Conservation (phyloP, 2,888 invertebrate species). For the Ctena decussata region DNA sequence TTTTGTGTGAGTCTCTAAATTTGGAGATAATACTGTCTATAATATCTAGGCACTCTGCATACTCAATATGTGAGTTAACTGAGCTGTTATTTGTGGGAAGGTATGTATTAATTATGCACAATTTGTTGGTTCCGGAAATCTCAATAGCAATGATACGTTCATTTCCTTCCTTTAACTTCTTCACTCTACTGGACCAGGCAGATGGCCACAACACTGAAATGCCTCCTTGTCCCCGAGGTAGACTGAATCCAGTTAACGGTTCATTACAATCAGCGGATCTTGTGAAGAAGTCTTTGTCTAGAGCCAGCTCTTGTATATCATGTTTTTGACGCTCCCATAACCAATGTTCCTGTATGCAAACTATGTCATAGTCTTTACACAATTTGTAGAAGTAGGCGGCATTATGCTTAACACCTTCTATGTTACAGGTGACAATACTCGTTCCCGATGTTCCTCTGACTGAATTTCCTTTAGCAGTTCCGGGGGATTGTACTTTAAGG, state of each 20-base stretch:
- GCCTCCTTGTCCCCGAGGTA: neutral
- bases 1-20: too few species aligned
- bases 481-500: too few species aligned
- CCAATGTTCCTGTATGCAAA: constrained; percentile 9
- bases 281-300: neutral
- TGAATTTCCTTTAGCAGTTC: too few species aligned
- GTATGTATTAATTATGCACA: neutral
- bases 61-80: neutral
- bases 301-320: neutral
- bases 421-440: neutral
- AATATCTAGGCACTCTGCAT: neutral
- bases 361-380: neutral
- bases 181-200: neutral
- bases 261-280: neutral
- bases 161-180: neutral
- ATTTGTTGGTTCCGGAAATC: neutral
- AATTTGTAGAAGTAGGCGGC: neutral
- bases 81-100: neutral
- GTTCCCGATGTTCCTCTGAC: too few species aligned
- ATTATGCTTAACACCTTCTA: constrained; percentile 1
- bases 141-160: neutral
- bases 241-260: neutral
- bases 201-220: neutral
- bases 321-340: neutral
- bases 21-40: too few species aligned